phyloP scores from a whole-genome alignment of 2,888 invertebrate species.

The Drosophila siamana region DNA sequence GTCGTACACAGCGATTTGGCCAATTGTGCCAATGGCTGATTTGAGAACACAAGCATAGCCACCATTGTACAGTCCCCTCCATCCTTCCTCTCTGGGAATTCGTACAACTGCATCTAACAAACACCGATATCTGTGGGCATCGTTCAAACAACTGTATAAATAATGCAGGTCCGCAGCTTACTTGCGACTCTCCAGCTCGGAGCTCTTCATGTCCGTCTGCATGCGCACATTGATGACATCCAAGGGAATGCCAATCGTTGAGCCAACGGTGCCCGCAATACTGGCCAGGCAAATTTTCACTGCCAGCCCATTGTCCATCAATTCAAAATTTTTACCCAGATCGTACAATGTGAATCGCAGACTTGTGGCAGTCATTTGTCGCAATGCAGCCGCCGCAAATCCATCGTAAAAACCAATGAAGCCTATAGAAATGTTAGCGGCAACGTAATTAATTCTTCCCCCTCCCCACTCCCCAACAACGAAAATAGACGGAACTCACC shows the following conservation, averaged over 20 bases:
- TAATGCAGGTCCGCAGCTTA: constrained; percentile 19
- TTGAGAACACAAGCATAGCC: constrained; percentile 43
- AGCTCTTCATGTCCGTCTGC: constrained; percentile 57
- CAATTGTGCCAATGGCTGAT: constrained; percentile 43
- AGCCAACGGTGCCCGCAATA: constrained; percentile 36
- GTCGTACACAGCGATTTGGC: constrained; percentile 58
- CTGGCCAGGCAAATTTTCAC: constrained; percentile 43
- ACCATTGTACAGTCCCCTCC: constrained; percentile 43
- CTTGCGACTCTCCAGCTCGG: constrained; percentile 32
- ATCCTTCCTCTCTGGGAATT: constrained; percentile 52
- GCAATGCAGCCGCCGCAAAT: constrained; percentile 46
- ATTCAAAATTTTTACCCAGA: constrained; percentile 19
- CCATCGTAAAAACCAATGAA: constrained; percentile 60
- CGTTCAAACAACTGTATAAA: constrained; percentile 9
- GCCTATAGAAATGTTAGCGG: no score
- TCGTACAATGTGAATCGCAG: constrained; percentile 53
- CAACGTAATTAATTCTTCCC: no score
- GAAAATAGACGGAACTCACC: no score
- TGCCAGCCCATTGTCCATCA: constrained; percentile 18
- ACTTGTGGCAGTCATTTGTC: constrained; percentile 52
- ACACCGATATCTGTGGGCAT: constrained; percentile 40
- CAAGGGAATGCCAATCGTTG: constrained; percentile 45
- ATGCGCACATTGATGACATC: constrained; percentile 60
- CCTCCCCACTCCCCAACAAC: no score
- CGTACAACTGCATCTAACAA: constrained; percentile 41